A percentile compares a stretch with the other conserved stretches of the same genome.
Evolutionary conservation across 1,140 invertebrate genomes (phyloP).

Genomic region (Pseudomyrmex concolor): DNA sequence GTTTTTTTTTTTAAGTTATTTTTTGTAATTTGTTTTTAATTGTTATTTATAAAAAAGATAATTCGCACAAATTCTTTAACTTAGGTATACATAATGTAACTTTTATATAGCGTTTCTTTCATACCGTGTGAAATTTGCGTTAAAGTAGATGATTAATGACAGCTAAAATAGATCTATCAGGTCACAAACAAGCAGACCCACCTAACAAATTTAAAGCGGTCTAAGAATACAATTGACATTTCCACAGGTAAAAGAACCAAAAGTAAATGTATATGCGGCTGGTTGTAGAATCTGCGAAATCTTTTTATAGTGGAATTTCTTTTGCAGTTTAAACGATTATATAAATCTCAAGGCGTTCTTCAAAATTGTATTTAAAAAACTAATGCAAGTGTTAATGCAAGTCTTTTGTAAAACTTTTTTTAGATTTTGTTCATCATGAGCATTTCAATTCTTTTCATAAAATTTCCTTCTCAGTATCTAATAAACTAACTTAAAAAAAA

Average conservation of each 20-base stretch:
- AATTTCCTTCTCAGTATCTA: too few relatives aligned
- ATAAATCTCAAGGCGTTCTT: background rate
- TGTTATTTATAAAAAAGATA: too few relatives aligned
- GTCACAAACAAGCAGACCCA: constrained; percentile 22
- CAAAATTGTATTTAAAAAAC: background rate
- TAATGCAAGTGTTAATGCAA: too few relatives aligned
- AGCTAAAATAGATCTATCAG: constrained; percentile 28
- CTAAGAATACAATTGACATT: constrained; percentile 73
- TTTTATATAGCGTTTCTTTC: background rate
- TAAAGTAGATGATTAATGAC: background rate
- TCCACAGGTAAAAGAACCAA: constrained; percentile 52
- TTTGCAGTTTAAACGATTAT: too few relatives aligned
- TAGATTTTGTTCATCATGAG: too few relatives aligned
- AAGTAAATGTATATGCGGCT: constrained; percentile 72
- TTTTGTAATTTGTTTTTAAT: too few relatives aligned
- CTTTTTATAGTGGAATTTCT: constrained; percentile 49
- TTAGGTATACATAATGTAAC: too few relatives aligned
- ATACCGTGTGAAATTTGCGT: background rate
- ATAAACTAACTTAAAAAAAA: too few relatives aligned
- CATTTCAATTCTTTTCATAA: too few relatives aligned
- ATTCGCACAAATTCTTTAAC: too few relatives aligned
- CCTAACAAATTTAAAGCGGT: constrained; percentile 16
- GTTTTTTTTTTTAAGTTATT: too few relatives aligned
- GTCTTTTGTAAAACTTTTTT: too few relatives aligned
- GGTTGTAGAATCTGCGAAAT: constrained; percentile 78